Percentiles rank a stretch among this genome's conserved stretches.
These are phyloP conservation scores for Callosobruchus maculatus DNA, from an alignment of 2,888 invertebrate genomes.

Conservation along the genomic window DNA sequence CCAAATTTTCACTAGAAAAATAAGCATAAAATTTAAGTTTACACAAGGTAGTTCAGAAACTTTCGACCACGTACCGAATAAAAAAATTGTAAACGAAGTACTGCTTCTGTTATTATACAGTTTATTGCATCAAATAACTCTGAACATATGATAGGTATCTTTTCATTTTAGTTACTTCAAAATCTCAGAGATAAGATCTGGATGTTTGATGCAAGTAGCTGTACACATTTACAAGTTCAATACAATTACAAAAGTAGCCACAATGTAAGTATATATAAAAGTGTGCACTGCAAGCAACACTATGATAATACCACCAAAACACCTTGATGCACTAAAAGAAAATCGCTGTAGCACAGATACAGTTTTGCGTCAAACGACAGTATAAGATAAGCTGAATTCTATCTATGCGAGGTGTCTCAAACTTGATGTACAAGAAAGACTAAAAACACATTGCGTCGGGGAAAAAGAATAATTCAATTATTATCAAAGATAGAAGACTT, in stretches of 20 bases:
- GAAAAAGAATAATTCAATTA: no score
- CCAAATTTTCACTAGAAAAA: no score
- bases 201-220: not conserved
- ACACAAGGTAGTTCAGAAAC: no score
- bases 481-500: no score
- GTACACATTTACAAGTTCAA: not conserved
- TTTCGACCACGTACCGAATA: no score
- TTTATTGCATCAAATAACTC: not conserved
- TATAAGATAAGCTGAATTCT: not conserved
- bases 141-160: not conserved
- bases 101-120: not conserved
- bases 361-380: not conserved
- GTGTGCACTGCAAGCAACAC: constrained; percentile 46
- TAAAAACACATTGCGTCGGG: no score
- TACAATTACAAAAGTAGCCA: not conserved
- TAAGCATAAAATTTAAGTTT: no score
- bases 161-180: not conserved
- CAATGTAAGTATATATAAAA: not conserved
- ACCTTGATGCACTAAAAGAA: constrained; percentile 33
- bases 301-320: constrained; percentile 40
- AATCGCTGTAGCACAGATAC: not conserved
- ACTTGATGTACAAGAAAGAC: no score
- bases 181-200: not conserved
- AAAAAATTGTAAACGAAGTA: no score
- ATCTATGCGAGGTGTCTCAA: no score